phyloP scores from a whole-genome alignment of 2,797 vertebrate species.

The Heliangelus exortis region DNA sequence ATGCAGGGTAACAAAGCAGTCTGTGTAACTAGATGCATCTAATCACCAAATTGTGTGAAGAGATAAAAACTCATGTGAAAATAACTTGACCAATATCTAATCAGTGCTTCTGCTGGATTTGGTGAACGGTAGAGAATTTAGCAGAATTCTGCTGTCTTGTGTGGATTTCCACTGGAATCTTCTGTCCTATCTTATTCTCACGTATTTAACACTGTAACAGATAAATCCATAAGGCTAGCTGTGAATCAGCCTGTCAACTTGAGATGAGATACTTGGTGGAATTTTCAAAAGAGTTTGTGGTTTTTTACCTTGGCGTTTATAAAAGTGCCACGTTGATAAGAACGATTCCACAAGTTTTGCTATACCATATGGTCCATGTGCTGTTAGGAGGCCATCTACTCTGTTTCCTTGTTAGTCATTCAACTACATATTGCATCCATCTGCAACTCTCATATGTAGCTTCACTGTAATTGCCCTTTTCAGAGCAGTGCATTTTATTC shows the following conservation, averaged over 20 bases:
- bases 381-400: constrained; percentile 62
- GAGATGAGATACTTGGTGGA: constrained; percentile 4
- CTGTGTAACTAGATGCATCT: background rate
- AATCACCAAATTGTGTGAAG: background rate
- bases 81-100: background rate
- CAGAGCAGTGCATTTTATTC: constrained; percentile 30
- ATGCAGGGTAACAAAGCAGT: background rate
- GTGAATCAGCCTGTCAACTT: constrained; percentile 30
- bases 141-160: background rate
- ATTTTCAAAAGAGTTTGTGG: constrained; percentile 28
- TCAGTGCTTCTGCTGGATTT: background rate
- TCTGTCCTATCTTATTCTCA: background rate
- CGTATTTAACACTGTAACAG: background rate
- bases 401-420: constrained; percentile 70
- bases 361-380: constrained; percentile 56
- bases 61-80: background rate
- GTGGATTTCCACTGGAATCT: background rate
- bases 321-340: constrained; percentile 57
- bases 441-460: constrained; percentile 57
- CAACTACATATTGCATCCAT: constrained; percentile 68
- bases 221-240: constrained; percentile 5
- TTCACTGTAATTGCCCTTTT: constrained; percentile 65
- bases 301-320: constrained; percentile 43
- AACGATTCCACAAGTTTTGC: constrained; percentile 50
- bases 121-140: background rate